A percentile compares a stretch with the other conserved stretches of the same genome.
These are phyloP conservation scores for Stenodera caucasica DNA, from an alignment of 2,888 invertebrate genomes.

Conservation along the genomic window DNA sequence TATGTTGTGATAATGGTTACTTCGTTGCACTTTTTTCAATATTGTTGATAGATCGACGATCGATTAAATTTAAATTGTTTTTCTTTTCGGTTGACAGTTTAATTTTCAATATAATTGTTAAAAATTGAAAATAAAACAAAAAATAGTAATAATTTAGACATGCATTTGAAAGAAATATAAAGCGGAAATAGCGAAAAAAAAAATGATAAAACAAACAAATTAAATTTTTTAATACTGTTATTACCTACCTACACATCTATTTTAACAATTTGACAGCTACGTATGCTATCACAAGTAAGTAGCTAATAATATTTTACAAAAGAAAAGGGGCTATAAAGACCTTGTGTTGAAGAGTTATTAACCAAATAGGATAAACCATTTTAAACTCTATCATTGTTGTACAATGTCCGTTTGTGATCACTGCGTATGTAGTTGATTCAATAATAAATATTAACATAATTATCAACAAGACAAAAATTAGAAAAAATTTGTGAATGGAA, in stretches of 20 bases:
- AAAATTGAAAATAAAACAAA: constrained; percentile 14
- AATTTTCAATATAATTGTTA: no score
- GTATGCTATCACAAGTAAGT: constrained; percentile 43
- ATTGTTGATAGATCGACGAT: no score
- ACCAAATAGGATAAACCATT: constrained; percentile 53
- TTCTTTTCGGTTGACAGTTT: no score
- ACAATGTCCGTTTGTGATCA: constrained; percentile 47
- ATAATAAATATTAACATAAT: not conserved
- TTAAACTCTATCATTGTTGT: constrained; percentile 50
- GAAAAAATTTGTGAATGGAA: not conserved
- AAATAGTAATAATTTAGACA: no score
- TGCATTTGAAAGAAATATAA: constrained; percentile 18
- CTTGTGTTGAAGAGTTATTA: constrained; percentile 49
- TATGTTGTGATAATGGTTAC: no score
- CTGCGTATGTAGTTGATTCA: constrained; percentile 34
- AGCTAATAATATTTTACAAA: constrained; percentile 47
- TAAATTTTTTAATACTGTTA: constrained; percentile 42
- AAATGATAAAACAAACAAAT: constrained; percentile 42
- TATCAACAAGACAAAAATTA: not conserved
- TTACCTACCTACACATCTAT: constrained; percentile 49
- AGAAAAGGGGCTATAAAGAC: constrained; percentile 54
- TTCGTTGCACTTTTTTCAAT: no score
- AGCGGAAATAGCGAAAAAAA: constrained; percentile 32
- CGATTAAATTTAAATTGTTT: no score
- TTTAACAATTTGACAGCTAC: constrained; percentile 45